These are phyloP conservation scores for Trogon surrucura DNA, from an alignment of 2,113 vertebrate species.

Conservation along the genomic window DNA sequence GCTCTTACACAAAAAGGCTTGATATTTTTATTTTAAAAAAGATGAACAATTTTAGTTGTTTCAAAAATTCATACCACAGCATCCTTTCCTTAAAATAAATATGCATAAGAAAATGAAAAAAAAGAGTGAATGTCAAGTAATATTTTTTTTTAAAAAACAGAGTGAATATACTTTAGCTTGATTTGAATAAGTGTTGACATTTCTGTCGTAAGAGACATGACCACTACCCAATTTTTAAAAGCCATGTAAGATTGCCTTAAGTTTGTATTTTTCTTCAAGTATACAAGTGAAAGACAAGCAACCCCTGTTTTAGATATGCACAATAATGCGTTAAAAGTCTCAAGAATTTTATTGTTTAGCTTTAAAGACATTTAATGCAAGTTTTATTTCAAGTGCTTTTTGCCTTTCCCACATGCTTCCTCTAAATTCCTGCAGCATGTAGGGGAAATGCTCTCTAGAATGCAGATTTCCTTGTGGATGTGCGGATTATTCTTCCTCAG, in stretches of 20 bases:
- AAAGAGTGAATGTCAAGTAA: neutral
- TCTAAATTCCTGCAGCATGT: neutral
- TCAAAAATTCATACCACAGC: neutral
- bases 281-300: neutral
- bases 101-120: neutral
- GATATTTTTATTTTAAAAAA: neutral
- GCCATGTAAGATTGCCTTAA: neutral
- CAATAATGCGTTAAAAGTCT: neutral
- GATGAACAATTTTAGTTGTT: neutral
- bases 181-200: neutral
- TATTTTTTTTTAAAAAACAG: too few relatives aligned
- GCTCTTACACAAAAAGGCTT: neutral
- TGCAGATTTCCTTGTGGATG: constrained; percentile 25
- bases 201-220: neutral
- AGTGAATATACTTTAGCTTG: neutral
- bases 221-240: neutral
- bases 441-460: constrained; percentile 2
- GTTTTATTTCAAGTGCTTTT: neutral
- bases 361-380: neutral
- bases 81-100: neutral
- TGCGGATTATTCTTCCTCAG: neutral
- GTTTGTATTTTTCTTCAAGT: neutral
- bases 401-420: neutral
- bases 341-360: neutral
- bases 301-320: neutral